phyloP scores from a whole-genome alignment of 2,888 invertebrate species.

The Apamea sordens region DNA sequence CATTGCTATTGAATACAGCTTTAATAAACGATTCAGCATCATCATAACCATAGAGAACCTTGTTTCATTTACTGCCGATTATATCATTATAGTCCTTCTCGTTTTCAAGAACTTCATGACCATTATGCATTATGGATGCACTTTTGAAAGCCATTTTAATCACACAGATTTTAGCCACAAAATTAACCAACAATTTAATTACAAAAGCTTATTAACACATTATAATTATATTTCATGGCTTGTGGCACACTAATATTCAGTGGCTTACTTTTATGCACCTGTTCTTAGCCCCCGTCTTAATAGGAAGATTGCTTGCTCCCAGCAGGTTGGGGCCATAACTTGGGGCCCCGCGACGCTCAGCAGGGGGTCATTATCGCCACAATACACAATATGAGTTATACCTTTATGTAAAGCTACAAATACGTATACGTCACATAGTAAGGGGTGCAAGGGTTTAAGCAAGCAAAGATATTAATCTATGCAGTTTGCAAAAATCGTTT shows the following conservation, averaged over 20 bases:
- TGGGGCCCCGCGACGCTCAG: conserved; percentile 57
- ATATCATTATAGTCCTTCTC: not conserved
- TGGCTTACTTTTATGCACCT: conserved; percentile 54
- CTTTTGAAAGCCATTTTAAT: not conserved
- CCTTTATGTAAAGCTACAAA: conserved; percentile 25
- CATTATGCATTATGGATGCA: not conserved
- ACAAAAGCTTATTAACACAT: conserved; percentile 38
- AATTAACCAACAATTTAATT: conserved; percentile 32
- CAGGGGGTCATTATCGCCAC: conserved; percentile 66
- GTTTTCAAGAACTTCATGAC: not conserved
- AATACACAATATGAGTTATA: conserved; percentile 60
- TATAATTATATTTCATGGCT: conserved; percentile 40
- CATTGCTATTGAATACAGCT: not conserved
- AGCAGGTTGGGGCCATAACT: conserved; percentile 63
- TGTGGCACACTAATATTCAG: conserved; percentile 39
- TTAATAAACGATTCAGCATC: not conserved
- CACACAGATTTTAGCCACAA: not conserved
- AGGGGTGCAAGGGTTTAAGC: not conserved
- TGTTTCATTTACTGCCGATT: not conserved
- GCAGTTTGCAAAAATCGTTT: not conserved
- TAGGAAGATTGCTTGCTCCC: conserved; percentile 55
- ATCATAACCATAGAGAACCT: not conserved
- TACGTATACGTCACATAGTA: conserved; percentile 7
- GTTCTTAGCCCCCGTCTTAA: conserved; percentile 40
- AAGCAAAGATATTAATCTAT: not conserved